Conservation (phyloP, 2,888 invertebrate species). For the Diarsia rubi region DNA sequence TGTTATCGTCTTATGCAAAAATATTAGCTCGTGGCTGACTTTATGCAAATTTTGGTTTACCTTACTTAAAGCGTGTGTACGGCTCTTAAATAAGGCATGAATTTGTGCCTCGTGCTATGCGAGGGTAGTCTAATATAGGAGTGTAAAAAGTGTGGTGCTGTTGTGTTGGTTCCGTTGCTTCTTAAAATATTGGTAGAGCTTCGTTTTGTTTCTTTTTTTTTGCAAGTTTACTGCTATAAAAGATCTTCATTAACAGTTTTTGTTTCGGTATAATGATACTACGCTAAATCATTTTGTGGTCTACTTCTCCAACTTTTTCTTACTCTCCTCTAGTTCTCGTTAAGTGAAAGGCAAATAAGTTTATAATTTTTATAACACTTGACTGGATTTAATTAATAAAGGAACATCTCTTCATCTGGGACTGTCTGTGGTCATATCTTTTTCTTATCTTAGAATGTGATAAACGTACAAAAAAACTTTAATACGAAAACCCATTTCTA, state of each 20-base stretch:
- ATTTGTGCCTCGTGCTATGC: constrained; percentile 81
- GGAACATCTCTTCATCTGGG: too few species aligned
- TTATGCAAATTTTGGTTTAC: constrained; percentile 86
- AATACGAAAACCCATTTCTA: background rate
- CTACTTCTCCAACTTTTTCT: background rate
- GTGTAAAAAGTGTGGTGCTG: constrained; percentile 72
- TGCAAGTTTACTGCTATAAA: constrained; percentile 4
- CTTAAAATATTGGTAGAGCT: constrained; percentile 47
- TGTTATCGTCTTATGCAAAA: constrained; percentile 89
- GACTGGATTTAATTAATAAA: background rate
- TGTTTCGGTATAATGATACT: background rate
- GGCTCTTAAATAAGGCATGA: constrained; percentile 78
- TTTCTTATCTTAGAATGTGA: background rate
- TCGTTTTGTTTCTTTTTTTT: constrained; percentile 24
- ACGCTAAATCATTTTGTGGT: background rate
- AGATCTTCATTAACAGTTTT: constrained; percentile 1
- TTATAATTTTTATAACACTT: background rate
- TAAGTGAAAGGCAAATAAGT: background rate
- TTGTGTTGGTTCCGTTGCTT: constrained; percentile 58
- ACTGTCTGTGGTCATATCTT: background rate
- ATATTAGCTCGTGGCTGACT: constrained; percentile 89
- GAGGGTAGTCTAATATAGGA: constrained; percentile 79
- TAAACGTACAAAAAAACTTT: background rate
- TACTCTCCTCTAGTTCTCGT: background rate
- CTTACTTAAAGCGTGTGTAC: constrained; percentile 83